Conservation (phyloP, 1,140 invertebrate species). For the Drosophila nebulosa region DNA sequence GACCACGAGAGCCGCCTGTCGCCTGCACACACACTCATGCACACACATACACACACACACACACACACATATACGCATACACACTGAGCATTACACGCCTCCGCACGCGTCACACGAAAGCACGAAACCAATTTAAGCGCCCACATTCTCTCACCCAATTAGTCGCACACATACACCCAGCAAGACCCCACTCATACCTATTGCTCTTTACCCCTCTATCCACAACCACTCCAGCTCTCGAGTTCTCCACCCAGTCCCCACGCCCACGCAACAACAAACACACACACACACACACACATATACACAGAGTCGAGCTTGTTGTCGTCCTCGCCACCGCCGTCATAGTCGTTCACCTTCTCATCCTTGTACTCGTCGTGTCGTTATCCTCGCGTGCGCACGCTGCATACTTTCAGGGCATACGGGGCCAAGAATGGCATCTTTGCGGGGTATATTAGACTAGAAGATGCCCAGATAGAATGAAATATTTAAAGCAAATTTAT, state of each 20-base stretch:
- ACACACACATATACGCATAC: slow-evolving; percentile 19
- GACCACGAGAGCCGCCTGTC: slow-evolving; percentile 40
- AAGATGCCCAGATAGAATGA: background rate
- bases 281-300: slow-evolving; percentile 27
- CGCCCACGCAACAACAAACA: slow-evolving; percentile 27
- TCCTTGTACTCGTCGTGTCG: slow-evolving; percentile 45
- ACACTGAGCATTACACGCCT: slow-evolving; percentile 69
- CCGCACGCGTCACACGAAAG: slow-evolving; percentile 77
- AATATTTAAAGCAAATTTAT: background rate
- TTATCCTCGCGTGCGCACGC: slow-evolving; percentile 75
- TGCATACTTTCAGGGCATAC: slow-evolving; percentile 53
- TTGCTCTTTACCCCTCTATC: background rate
- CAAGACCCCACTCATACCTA: background rate
- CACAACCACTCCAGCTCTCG: slow-evolving; percentile 9
- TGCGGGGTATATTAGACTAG: background rate
- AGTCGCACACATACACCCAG: slow-evolving; percentile 63
- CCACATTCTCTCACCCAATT: slow-evolving; percentile 79
- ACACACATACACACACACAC: slow-evolving; percentile 30
- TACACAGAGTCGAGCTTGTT: slow-evolving; percentile 28
- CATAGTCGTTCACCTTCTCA: background rate
- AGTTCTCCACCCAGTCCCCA: background rate
- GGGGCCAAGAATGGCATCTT: background rate
- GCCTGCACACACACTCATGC: slow-evolving; percentile 35
- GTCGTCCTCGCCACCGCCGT: slow-evolving; percentile 37
- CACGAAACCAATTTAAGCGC: slow-evolving; percentile 78